Conservation (phyloP, 2,888 invertebrate species). For the Eupsilia transversa region DNA sequence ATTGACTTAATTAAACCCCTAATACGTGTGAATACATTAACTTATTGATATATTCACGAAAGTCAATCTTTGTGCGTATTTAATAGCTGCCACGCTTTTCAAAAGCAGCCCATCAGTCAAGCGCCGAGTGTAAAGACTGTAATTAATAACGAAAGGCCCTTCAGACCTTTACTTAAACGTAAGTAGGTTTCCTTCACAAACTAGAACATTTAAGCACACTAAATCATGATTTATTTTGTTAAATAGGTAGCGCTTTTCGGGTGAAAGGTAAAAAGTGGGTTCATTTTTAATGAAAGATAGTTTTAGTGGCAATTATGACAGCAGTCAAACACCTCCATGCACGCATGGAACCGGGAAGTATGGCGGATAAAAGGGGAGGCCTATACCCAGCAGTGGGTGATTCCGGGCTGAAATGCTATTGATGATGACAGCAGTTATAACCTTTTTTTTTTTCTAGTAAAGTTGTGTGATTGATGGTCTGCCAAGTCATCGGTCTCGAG, state of each 20-base stretch:
- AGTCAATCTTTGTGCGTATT: constrained; percentile 41
- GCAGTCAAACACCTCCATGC: too few relatives aligned
- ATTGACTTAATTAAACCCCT: not conserved
- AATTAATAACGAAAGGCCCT: constrained; percentile 43
- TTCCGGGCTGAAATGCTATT: too few relatives aligned
- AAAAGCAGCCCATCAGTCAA: constrained; percentile 49
- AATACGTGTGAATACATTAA: not conserved
- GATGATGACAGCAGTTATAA: too few relatives aligned
- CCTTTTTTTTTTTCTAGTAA: too few relatives aligned
- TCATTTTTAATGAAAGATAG: not conserved
- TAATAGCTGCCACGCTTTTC: constrained; percentile 48
- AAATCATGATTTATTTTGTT: constrained; percentile 30
- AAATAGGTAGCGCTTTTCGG: not conserved
- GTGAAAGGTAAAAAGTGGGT: constrained; percentile 10
- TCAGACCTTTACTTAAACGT: constrained; percentile 7
- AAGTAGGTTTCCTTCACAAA: constrained; percentile 15
- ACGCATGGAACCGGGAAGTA: too few relatives aligned
- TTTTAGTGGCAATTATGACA: not conserved
- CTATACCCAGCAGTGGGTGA: too few relatives aligned
- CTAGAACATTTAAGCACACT: constrained; percentile 17
- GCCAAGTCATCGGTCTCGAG: too few relatives aligned
- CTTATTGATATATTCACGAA: constrained; percentile 27
- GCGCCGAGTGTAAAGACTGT: constrained; percentile 9
- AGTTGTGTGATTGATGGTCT: too few relatives aligned
- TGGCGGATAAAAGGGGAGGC: too few relatives aligned